Evolutionary conservation across 2,888 invertebrate genomes (phyloP).

Genomic region (Itoplectis maculator): DNA sequence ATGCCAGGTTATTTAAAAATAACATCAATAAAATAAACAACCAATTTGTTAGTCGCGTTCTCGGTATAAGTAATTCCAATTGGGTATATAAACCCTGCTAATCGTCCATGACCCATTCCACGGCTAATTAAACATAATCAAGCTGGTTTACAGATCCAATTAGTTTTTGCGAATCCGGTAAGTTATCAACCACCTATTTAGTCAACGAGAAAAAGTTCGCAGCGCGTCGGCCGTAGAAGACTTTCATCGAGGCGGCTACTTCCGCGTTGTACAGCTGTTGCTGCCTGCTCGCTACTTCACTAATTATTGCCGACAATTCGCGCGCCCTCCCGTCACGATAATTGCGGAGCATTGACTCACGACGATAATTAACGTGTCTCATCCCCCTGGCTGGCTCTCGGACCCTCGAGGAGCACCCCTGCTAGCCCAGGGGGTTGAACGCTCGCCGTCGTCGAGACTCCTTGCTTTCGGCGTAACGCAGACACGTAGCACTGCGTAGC

Average conservation of each 20-base stretch:
- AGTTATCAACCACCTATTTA: not conserved
- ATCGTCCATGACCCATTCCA: no score
- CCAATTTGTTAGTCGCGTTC: not conserved
- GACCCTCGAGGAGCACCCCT: constrained; percentile 68
- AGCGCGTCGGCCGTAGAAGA: not conserved
- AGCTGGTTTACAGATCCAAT: not conserved
- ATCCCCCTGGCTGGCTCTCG: constrained; percentile 52
- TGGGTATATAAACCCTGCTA: not conserved
- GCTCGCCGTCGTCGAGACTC: constrained; percentile 15
- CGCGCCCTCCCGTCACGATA: constrained; percentile 63
- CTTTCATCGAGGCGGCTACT: constrained; percentile 14
- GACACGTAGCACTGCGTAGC: constrained; percentile 69
- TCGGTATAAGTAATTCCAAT: constrained; percentile 1
- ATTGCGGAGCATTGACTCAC: constrained; percentile 60
- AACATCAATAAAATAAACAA: no score
- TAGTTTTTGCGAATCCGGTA: not conserved
- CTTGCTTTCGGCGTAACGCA: constrained; percentile 57
- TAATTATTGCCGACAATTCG: constrained; percentile 55
- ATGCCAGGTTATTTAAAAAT: no score
- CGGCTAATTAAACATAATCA: not conserved
- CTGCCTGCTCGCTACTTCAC: constrained; percentile 31
- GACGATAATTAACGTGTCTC: constrained; percentile 65
- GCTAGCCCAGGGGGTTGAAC: constrained; percentile 65
- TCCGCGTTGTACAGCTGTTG: constrained; percentile 23
- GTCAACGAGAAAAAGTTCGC: not conserved